Evolutionary conservation across 2,113 vertebrate species (phyloP), one percentile per base, ranked within the genome.

Genomic region (Rostratula benghalensis): DNA sequence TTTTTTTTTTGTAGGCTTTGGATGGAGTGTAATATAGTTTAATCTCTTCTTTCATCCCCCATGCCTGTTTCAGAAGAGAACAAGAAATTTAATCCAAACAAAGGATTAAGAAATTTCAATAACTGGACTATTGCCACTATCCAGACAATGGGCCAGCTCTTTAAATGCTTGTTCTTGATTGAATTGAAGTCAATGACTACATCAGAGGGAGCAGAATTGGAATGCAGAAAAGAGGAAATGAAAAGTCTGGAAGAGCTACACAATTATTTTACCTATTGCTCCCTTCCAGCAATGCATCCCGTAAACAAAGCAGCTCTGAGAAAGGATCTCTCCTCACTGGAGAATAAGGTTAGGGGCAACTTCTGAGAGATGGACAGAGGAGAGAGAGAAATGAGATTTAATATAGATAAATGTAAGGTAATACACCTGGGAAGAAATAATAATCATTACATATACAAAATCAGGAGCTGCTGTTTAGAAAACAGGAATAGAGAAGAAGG

Each of bases 351-450:
- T 96, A 78, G 86, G 76, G 84, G 35, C 77, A 95, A 81, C 74
- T 79, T 93, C 75, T 89, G 91, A 87, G 94, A 97, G 87, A 83
- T 89, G 94, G 92, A 87, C 75, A 93, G 90, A 90, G 79, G 91
- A 95, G 96, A 97, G 96, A 97, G 95, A 94, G 87, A 90, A 96
- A 94, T 90, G 94, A 97, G 97, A 97, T 97, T 97, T 97, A 97
- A 97, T 97, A 97, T 97, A 97, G 97, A 97, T 97, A 97, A 97
- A 89, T 93, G 96, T 95, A 97, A 97, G 88, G 48, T 97, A 97
- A 96, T 97, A 97, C 89, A 97, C 93, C 95, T 97, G 94, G 95
- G 94, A 95, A 97, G 87, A 87, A 96, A 90, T 86, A 76, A 94
- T 82, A 87, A 78, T 92, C 74, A 67, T 95, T 30, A 65, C 37